Base-by-base conservation (phyloP, 37 sponge, comb jelly and placozoan species). In the Spongia lamella region DNA sequence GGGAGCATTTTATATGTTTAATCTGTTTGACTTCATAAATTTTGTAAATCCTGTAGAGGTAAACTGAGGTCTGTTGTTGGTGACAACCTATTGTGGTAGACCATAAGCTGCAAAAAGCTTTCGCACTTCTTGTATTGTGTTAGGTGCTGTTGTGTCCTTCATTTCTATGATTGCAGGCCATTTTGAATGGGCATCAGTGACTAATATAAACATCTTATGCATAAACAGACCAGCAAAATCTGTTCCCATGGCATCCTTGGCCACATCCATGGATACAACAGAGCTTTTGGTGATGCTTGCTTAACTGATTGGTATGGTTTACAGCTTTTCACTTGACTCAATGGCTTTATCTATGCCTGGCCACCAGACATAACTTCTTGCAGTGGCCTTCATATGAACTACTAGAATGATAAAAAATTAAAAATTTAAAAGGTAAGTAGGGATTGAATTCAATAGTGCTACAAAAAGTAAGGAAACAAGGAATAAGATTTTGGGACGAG, bases 121-220 rank as follows among this genome's bases (percentile, higher is more conserved):
- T 21, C 69, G 39, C n/a, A 68, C 24, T 22, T 20, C 50, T 47
- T 38, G 36, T 7, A 79, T 69, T 40, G 60, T 40, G n/a, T n/a
- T n/a, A n/a, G n/a, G n/a, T n/a, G n/a, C n/a, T 54, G 70, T 69
- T 59, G 70, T 66, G 27, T 33, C 59, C 1, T 53, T 25, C 64
- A 61, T 66, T 11, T 64, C 33, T 6, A 29, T 13, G 16, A 59
- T 49, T 22, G 71, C 82, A 20, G 53, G 35, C 82, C 82, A 81
- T 22, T 73, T 72, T 27, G 72, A 71, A 31, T 71, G 73, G 27
- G 82, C 82, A 40, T 81, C 82, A 59, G 64, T 51, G 16, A 77
- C 56, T 30, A 82, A 19, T 21, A 73, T 25, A 32, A 49, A 63
- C 50, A 53, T 35, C 20, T 25, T 51, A 69, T 59, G 58, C 37